Evolutionary conservation across 1,140 invertebrate genomes (phyloP).

Genomic region (Sitobion miscanthi): DNA sequence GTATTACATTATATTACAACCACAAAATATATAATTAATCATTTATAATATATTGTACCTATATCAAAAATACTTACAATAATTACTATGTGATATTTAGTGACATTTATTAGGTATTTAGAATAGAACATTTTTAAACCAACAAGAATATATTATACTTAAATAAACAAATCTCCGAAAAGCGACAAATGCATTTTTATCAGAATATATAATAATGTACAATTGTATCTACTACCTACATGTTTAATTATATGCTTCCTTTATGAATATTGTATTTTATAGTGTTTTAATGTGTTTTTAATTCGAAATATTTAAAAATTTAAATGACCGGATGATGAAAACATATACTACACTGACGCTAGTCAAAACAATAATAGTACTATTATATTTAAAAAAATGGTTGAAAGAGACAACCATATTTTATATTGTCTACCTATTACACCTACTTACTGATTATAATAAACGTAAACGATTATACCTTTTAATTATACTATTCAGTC

Average conservation of each 20-base stretch:
- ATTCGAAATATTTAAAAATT: background rate
- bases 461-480: background rate
- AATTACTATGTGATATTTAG: background rate
- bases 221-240: background rate
- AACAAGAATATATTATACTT: too few species aligned
- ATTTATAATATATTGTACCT: background rate
- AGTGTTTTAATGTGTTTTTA: background rate
- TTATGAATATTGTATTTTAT: background rate
- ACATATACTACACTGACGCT: background rate
- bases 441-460: background rate
- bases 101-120: background rate
- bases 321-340: background rate
- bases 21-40: background rate
- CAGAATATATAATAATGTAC: background rate
- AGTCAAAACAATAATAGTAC: background rate
- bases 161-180: background rate
- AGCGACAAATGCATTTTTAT: background rate
- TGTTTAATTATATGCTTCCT: background rate
- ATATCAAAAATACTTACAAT: background rate
- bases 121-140: background rate
- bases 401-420: background rate
- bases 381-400: background rate
- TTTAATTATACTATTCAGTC: background rate
- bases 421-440: background rate
- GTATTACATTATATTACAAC: background rate